Evolutionary conservation across 2,888 invertebrate genomes (phyloP).

Genomic region (Hyppa rectilinea): DNA sequence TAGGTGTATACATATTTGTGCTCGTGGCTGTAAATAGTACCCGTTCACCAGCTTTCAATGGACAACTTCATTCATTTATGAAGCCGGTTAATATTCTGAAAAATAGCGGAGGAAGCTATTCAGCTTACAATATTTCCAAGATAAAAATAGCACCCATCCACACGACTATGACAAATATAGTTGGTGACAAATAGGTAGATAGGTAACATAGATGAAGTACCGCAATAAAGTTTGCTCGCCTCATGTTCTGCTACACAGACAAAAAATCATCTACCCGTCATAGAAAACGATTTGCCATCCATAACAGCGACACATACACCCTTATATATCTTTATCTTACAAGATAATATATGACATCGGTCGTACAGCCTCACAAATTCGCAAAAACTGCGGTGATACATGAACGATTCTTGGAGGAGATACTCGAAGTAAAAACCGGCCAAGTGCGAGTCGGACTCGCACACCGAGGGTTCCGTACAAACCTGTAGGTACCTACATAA

Average conservation of each 20-base stretch:
- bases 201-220: slow-evolving; percentile 3
- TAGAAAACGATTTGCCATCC: slow-evolving; percentile 46
- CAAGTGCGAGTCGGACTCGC: too few relatives aligned
- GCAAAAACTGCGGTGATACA: slow-evolving; percentile 27
- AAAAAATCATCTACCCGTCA: slow-evolving; percentile 17
- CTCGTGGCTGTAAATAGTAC: too few relatives aligned
- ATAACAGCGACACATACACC: slow-evolving; percentile 32
- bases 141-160: neutral
- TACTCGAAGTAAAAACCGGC: slow-evolving; percentile 14
- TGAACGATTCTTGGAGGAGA: slow-evolving; percentile 28
- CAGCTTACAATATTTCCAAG: neutral
- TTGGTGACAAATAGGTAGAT: too few relatives aligned
- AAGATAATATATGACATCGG: slow-evolving; percentile 43
- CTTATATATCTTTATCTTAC: slow-evolving; percentile 47
- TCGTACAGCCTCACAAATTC: slow-evolving; percentile 22
- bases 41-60: too few relatives aligned
- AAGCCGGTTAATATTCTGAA: neutral
- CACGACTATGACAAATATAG: slow-evolving; percentile 13
- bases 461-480: too few relatives aligned
- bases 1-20: too few relatives aligned
- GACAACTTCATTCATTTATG: neutral
- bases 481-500: too few relatives aligned
- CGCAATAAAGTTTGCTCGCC: slow-evolving; percentile 5
- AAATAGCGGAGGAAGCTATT: neutral
- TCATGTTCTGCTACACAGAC: slow-evolving; percentile 1